Evolutionary conservation across 2,113 vertebrate species (phyloP), one percentile per base, ranked within the genome.

Genomic region (Ivindomyrus marchei): DNA sequence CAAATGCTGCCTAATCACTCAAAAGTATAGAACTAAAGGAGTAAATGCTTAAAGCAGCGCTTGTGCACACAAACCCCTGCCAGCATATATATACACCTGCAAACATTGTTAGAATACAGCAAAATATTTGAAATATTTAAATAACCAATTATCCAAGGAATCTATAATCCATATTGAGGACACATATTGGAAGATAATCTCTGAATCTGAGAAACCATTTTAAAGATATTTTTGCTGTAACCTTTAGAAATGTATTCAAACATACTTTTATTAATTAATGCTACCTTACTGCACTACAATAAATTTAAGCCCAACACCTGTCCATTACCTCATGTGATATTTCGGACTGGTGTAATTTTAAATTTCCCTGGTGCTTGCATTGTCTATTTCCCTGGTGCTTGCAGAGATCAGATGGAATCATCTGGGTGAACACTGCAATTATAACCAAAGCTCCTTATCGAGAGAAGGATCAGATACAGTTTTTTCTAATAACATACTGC

Each of bases 401-500:
- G 94, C 94, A 94, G 94, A 95, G 95, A 96, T 95, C 95, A 96
- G 94, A 95, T 93, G 93, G 93, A 95, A 95, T 96, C 93, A 94
- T 95, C 92, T 93, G 95, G 94, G 96, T 96, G 94, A 96, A 91
- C 94, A 93, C 94, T 94, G 93, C 94, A 96, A 94, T 93, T 93
- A 95, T 96, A 95, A 94, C 89, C 94, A 95, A 94, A 95, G 95
- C 95, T 94, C 94, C 91, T 96, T 97, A 97, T 96, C 95, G 94
- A 93, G 88, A 91, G 91, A 93, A 92, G 91, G 94, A 96, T 95
- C 93, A 94, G 95, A 95, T 96, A 96, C 95, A 95, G 94, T 97
- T 96, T 94, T 94, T 93, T 93, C 92, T 92, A 94, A 93, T 94
- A 94, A 90, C 93, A 94, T 93, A 92, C 87, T 92, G 52, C 92